Percentiles rank a stretch among this genome's conserved stretches.
Conservation (phyloP, 2,888 invertebrate species). For the Callinectes sapidus region DNA sequence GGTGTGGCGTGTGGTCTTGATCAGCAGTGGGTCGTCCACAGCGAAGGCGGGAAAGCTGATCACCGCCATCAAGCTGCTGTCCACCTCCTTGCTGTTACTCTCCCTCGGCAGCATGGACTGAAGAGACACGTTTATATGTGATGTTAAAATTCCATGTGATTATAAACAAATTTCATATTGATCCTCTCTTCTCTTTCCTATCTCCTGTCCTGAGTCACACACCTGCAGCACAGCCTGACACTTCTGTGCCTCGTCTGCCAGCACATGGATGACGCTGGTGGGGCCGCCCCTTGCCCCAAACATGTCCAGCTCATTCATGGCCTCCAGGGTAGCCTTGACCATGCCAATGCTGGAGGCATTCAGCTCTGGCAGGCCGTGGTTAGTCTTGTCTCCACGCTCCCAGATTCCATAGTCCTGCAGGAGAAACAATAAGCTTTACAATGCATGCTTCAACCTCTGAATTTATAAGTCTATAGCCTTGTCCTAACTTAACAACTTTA, state of each 20-base stretch:
- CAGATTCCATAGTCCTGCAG: constrained; percentile 94
- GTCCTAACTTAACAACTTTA: neutral
- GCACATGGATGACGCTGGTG: constrained; percentile 96
- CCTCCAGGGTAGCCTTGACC: constrained; percentile 98
- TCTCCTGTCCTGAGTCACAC: constrained; percentile 51
- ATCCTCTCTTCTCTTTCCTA: neutral
- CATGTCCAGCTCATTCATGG: constrained; percentile 97
- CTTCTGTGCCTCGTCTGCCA: constrained; percentile 99
- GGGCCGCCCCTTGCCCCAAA: constrained; percentile 93
- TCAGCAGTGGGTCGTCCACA: constrained; percentile 94
- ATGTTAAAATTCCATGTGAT: neutral
- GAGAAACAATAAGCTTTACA: neutral
- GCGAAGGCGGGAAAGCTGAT: constrained; percentile 99
- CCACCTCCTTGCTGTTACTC: constrained; percentile 95
- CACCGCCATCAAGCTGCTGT: constrained; percentile 94
- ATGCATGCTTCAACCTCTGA: neutral
- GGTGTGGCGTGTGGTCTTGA: constrained; percentile 88
- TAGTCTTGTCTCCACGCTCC: constrained; percentile 99
- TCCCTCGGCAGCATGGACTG: constrained; percentile 92
- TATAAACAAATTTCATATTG: neutral
- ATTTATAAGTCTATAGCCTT: neutral
- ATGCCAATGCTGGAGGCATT: constrained; percentile 99
- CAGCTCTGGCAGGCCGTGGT: constrained; percentile 97
- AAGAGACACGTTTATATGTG: neutral
- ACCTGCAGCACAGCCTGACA: constrained; percentile 96